Evolutionary conservation across 2,797 vertebrate species (phyloP).

Genomic region (Echiichthys vipera): DNA sequence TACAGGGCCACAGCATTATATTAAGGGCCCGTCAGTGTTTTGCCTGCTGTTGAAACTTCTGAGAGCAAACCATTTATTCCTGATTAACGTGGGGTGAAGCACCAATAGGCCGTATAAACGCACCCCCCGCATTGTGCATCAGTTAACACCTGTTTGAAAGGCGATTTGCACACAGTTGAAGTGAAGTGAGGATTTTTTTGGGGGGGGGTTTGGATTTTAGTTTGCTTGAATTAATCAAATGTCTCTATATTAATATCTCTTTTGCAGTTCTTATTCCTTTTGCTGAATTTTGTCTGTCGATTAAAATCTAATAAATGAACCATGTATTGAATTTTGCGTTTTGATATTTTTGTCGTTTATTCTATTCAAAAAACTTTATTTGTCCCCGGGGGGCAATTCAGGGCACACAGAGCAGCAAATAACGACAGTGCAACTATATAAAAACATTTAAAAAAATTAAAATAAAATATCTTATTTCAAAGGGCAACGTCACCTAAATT

Average conservation of each 20-base stretch:
- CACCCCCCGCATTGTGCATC: constrained; percentile 15
- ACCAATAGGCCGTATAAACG: constrained; percentile 28
- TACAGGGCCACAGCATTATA: constrained; percentile 45
- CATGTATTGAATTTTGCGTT: constrained; percentile 48
- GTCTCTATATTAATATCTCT: constrained; percentile 68
- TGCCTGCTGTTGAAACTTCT: constrained; percentile 41
- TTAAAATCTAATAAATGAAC: constrained; percentile 76
- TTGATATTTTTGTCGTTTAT: constrained; percentile 12
- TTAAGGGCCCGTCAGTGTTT: constrained; percentile 44
- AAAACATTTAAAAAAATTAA: too few relatives aligned
- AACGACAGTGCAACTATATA: too few relatives aligned
- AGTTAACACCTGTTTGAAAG: constrained; percentile 39
- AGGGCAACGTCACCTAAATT: too few relatives aligned
- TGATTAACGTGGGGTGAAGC: constrained; percentile 35
- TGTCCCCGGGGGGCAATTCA: too few relatives aligned
- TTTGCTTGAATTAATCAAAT: constrained; percentile 64
- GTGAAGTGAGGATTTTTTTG: constrained; percentile 2
- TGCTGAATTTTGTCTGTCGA: constrained; percentile 61
- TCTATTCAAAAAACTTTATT: too few relatives aligned
- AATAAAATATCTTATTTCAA: too few relatives aligned
- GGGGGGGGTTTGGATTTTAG: not conserved
- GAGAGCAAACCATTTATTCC: constrained; percentile 56
- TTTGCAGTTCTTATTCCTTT: constrained; percentile 64
- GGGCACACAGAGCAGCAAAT: too few relatives aligned
- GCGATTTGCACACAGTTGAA: constrained; percentile 56